These are phyloP conservation scores for Lates japonicus DNA, from an alignment of 2,797 vertebrate genomes.

Conservation along the genomic window DNA sequence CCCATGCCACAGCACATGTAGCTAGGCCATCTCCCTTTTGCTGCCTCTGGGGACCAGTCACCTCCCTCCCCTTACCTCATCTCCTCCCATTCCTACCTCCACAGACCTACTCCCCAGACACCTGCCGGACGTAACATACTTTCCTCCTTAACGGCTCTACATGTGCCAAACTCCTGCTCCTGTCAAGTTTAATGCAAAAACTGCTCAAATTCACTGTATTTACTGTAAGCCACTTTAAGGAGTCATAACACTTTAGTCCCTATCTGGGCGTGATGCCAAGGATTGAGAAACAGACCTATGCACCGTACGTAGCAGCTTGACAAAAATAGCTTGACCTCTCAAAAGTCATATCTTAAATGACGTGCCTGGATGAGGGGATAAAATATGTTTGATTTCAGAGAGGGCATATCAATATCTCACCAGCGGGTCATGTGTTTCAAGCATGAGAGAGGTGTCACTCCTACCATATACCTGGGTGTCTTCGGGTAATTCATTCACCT, in stretches of 20 bases:
- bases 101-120: slow-evolving; percentile 49
- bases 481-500: slow-evolving; percentile 77
- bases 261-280: slow-evolving; percentile 56
- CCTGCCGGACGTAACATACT: slow-evolving; percentile 33
- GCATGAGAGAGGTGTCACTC: slow-evolving; percentile 70
- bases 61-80: neutral
- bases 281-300: slow-evolving; percentile 48
- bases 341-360: slow-evolving; percentile 64
- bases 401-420: slow-evolving; percentile 76
- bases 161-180: slow-evolving; percentile 51
- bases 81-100: slow-evolving; percentile 27
- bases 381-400: slow-evolving; percentile 75
- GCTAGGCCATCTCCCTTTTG: slow-evolving; percentile 58
- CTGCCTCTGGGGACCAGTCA: slow-evolving; percentile 56
- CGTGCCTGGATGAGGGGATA: slow-evolving; percentile 65
- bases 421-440: slow-evolving; percentile 64
- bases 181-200: slow-evolving; percentile 53
- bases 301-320: slow-evolving; percentile 17
- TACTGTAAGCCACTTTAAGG: slow-evolving; percentile 66
- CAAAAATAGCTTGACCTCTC: slow-evolving; percentile 75
- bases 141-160: slow-evolving; percentile 42
- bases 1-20: slow-evolving; percentile 43
- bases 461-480: slow-evolving; percentile 70
- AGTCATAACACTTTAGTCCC: slow-evolving; percentile 62
- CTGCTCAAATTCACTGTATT: slow-evolving; percentile 59